phyloP scores from a whole-genome alignment of 2,888 invertebrate genomes.

The Athalia cordata region DNA sequence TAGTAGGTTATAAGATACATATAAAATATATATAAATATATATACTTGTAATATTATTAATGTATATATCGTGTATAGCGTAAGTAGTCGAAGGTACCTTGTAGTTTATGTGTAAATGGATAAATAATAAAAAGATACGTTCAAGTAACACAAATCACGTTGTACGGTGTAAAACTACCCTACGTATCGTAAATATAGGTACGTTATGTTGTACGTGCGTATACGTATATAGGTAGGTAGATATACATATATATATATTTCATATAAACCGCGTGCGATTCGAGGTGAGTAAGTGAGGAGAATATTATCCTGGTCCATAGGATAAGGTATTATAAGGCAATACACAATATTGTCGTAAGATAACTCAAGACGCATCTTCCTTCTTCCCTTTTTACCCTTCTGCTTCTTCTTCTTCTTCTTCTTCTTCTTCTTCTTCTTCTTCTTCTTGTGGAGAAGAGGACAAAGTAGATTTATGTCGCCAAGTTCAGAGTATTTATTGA shows the following conservation, averaged over 20 bases:
- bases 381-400: neutral
- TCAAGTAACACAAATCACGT: constrained; percentile 8
- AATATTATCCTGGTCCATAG: constrained; percentile 12
- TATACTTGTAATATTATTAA: neutral
- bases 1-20: neutral
- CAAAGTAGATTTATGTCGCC: constrained; percentile 64
- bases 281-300: neutral
- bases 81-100: too few species aligned
- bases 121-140: neutral
- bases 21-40: neutral
- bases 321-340: neutral
- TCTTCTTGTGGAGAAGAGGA: constrained; percentile 46
- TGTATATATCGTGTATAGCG: too few species aligned
- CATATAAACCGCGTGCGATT: too few species aligned
- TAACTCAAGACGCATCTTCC: constrained; percentile 43
- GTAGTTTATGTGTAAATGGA: neutral
- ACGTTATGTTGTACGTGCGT: neutral
- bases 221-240: neutral
- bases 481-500: constrained; percentile 62
- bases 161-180: too few species aligned
- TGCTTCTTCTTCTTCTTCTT: neutral
- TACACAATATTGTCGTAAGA: constrained; percentile 45
- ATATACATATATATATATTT: neutral
- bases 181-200: neutral
- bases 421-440: neutral